Base-by-base conservation (phyloP, 2,888 invertebrate species). In the Carpatolechia fugitivella region DNA sequence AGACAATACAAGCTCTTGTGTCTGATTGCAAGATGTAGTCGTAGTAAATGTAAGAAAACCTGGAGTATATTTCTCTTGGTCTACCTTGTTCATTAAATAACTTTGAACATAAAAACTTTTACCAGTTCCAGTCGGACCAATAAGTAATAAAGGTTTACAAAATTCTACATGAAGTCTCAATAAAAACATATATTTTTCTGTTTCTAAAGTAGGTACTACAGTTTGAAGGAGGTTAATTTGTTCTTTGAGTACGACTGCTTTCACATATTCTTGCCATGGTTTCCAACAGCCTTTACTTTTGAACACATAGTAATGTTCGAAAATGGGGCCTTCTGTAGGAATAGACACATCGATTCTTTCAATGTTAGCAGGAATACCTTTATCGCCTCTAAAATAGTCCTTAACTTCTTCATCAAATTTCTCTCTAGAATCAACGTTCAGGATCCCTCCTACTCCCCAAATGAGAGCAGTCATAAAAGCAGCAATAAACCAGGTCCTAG, bases 221-320 rank as follows among this genome's bases (percentile, higher is more conserved):
- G 95, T 92, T 77, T 93, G 93, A n/a, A 93, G 83, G 56, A 94
- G 89, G 74, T 94, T 94, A 29, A 91, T 89, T 60, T 92, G 91
- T 65, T 94, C 93, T 59, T 87, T 91, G 3, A 91, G 70, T 63
- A 83, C 82, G 31, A 85, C 77, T 35, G 80, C 72, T 70, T 92
- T 93, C 0, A 96, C 93, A 49, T 94, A 74, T 55, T 98, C 98
- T 1, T 93, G 93, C 95, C 96, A 98, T 52, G 93, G 93, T 72
- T 95, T 95, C 98, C 98, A 98, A 49, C 91, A 91, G 0, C 98
- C 98, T 77, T 96, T 95, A 40, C 94, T 93, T 78, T 95, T 96
- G 71, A 92, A 96, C 77, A 94, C 91, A 72, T 95, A 98, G 66
- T 92, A 92, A 78, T 95, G 96, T 76, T 98, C 98, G 64, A 95